A percentile compares a stretch with the other conserved stretches of the same genome.
Conservation (phyloP, 35 echinoderm and acorn worm genomes). For the Heliocidaris erythrogramma region DNA sequence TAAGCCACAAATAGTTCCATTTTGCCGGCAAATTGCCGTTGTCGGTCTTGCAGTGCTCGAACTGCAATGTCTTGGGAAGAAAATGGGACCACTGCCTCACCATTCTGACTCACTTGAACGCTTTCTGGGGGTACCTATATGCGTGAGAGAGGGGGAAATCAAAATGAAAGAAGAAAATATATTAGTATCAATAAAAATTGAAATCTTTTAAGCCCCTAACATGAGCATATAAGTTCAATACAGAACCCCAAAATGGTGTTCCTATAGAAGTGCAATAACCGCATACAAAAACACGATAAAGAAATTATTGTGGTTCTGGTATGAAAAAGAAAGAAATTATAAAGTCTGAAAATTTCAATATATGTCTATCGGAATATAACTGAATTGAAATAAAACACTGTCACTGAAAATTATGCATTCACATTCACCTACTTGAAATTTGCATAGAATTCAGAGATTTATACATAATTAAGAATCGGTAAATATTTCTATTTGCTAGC, state of each 20-base stretch:
- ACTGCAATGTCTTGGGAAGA: slow-evolving; percentile 85
- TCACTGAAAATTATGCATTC: too few relatives aligned
- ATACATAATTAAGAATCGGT: too few relatives aligned
- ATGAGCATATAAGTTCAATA: neutral
- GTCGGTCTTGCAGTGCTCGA: slow-evolving; percentile 84
- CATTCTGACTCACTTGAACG: slow-evolving; percentile 86
- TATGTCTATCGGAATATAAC: neutral
- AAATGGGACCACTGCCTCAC: slow-evolving; percentile 82
- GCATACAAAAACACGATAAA: neutral
- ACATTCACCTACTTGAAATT: too few relatives aligned
- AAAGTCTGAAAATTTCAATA: neutral
- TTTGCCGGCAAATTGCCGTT: slow-evolving; percentile 81
- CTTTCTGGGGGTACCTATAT: slow-evolving; percentile 81
- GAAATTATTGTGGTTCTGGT: neutral
- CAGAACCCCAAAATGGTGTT: neutral
- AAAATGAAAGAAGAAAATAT: neutral
- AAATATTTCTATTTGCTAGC: too few relatives aligned
- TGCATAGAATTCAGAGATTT: too few relatives aligned
- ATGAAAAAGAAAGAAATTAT: neutral
- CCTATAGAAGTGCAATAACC: neutral
- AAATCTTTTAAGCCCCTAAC: neutral
- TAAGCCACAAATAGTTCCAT: slow-evolving; percentile 91
- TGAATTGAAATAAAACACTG: neutral
- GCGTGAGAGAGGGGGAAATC: neutral
- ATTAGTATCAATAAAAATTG: neutral